Conservation (phyloP, 2,888 invertebrate species). For the Aporophyla lueneburgensis region DNA sequence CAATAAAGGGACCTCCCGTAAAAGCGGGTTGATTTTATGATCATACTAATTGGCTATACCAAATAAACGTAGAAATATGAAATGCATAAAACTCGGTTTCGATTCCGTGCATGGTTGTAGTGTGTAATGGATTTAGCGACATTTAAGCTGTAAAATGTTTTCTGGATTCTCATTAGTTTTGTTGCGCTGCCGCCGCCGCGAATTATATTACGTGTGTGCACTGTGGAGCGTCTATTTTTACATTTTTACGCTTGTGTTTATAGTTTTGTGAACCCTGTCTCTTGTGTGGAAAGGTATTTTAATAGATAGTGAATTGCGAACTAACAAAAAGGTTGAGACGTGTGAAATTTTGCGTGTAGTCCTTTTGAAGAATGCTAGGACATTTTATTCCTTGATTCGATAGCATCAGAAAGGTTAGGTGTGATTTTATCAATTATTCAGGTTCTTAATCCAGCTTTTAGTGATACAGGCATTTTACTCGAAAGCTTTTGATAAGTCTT, state of each 20-base stretch:
- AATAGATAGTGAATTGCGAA: constrained; percentile 47
- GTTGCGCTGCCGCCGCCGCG: constrained; percentile 52
- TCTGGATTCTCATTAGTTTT: constrained; percentile 59
- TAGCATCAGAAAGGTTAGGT: constrained; percentile 3
- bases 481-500: background rate
- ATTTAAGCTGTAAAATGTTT: constrained; percentile 64
- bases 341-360: constrained; percentile 53
- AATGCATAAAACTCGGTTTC: constrained; percentile 74
- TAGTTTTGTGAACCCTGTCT: constrained; percentile 57
- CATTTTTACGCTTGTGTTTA: constrained; percentile 51
- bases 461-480: background rate
- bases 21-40: constrained; percentile 81
- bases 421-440: constrained; percentile 7
- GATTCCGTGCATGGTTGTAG: constrained; percentile 53
- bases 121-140: constrained; percentile 75
- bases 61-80: constrained; percentile 83
- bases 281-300: constrained; percentile 51
- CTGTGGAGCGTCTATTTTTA: constrained; percentile 55
- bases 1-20: constrained; percentile 81
- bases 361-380: constrained; percentile 10
- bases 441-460: background rate
- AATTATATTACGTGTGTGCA: constrained; percentile 55
- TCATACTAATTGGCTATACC: constrained; percentile 85
- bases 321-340: constrained; percentile 34
- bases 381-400: constrained; percentile 32